A percentile compares a stretch with the other conserved stretches of the same genome.
Evolutionary conservation across 2,797 vertebrate genomes (phyloP).

Genomic region (Esox lucius): DNA sequence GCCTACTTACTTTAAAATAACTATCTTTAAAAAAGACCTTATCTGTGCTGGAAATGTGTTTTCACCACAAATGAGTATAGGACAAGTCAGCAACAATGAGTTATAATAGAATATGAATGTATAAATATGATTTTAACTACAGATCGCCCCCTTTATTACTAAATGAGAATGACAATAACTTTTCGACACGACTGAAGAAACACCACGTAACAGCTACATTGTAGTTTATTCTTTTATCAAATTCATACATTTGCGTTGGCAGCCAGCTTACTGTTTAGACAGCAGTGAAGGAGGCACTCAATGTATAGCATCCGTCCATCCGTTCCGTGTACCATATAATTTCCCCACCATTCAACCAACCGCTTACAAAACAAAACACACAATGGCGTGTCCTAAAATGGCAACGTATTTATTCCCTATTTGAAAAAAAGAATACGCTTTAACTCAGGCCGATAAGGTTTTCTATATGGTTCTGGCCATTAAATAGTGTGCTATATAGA

Average conservation of each 20-base stretch:
- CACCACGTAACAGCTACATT: constrained; percentile 56
- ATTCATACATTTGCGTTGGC: constrained; percentile 71
- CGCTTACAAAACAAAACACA: constrained; percentile 53
- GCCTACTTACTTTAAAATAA: too few species aligned
- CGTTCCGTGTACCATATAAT: constrained; percentile 60
- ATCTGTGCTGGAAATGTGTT: too few species aligned
- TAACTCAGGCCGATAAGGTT: not conserved
- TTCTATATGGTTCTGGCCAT: not conserved
- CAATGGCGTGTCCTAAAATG: not conserved
- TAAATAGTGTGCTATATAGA: not conserved
- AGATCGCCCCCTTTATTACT: too few species aligned
- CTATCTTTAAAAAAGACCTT: too few species aligned
- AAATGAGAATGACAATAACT: not conserved
- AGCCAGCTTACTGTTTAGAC: constrained; percentile 56
- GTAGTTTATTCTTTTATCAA: constrained; percentile 81
- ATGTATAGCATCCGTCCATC: constrained; percentile 44
- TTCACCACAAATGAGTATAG: too few species aligned
- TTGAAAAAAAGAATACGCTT: not conserved
- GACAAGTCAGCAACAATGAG: too few species aligned
- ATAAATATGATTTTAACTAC: too few species aligned
- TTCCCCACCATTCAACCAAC: constrained; percentile 72
- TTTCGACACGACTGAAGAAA: not conserved
- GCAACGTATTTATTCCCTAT: not conserved
- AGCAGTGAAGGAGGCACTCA: constrained; percentile 55
- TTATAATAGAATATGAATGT: too few species aligned